Evolutionary conservation across 2,797 vertebrate genomes (phyloP), one percentile per base, ranked within the genome.

Genomic region (Lacerta viridis): DNA sequence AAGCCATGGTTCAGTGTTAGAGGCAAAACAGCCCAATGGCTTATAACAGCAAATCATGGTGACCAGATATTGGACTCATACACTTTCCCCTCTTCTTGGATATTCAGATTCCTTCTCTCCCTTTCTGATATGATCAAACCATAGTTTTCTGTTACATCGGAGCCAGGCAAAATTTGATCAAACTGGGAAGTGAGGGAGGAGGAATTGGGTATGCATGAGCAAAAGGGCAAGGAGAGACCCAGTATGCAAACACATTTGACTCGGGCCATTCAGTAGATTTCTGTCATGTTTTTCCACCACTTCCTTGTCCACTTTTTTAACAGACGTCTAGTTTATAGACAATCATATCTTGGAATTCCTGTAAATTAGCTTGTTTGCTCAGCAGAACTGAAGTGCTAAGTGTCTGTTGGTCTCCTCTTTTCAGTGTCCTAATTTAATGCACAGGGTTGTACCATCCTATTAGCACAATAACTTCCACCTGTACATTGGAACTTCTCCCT

Each of bases 271-370:
- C 59, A 25, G 25, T 27, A 68, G 8, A n/a, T 41, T 77, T 85
- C 59, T 7, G 55, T 90, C 68, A n/a, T 93, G 33, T n/a, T 96
- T 29, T 86, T 87, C 94, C 36, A 86, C 7, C 61, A 76, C 36
- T 88, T 93, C 90, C 43, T 91, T 85, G 5, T 92, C 92, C 88
- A 43, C 90, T 89, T 90, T 83, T 90, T 90, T 0, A 88, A 91
- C 90, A 50, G 46, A 71, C 93, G 61, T 93, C 85, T 90, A 89
- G 20, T 92, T 89, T 84, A 91, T 87, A 89, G 83, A 15, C 84
- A 87, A 43, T 66, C 36, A 6, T 75, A 1, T 64, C 89, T 72
- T 76, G 86, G 1, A 89, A 4, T 79, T 91, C 43, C 68, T 88
- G 29, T 92, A 90, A 84, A 92, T 91, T 71, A 85, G 66, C 59